A percentile compares a stretch with the other conserved stretches of the same genome.
Conservation (phyloP, 2,888 invertebrate species). For the Periphyllus acericola region DNA sequence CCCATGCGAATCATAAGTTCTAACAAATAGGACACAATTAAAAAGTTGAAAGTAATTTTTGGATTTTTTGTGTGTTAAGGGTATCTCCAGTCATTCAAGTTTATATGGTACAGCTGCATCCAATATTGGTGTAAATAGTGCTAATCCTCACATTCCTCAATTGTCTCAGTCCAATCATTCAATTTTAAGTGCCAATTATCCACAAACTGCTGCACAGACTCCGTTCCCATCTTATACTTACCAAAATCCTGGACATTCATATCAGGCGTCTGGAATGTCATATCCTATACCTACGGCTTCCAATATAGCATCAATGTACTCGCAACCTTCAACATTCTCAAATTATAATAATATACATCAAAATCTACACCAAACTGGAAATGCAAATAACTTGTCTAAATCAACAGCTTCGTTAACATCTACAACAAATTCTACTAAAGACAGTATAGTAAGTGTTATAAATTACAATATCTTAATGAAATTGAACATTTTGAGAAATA, state of each 20-base stretch:
- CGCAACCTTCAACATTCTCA: conserved; percentile 44
- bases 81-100: conserved; percentile 51
- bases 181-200: conserved; percentile 53
- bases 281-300: conserved; percentile 57
- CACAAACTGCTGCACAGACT: conserved; percentile 46
- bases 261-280: conserved; percentile 55
- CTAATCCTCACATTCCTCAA: conserved; percentile 59
- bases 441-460: conserved; percentile 34
- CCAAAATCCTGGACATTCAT: conserved; percentile 52
- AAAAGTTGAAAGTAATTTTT: not conserved
- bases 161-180: conserved; percentile 56
- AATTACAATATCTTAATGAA: not conserved
- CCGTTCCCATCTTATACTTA: conserved; percentile 50
- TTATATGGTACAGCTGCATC: conserved; percentile 53
- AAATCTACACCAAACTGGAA: conserved; percentile 54
- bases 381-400: conserved; percentile 50
- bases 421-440: conserved; percentile 54
- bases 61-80: not conserved
- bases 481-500: not conserved
- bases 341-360: conserved; percentile 52
- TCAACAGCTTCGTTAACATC: conserved; percentile 50
- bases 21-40: not conserved
- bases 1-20: not conserved
- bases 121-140: conserved; percentile 51
- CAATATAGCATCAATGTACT: conserved; percentile 57